These are phyloP conservation scores for Amblyraja radiata DNA, from an alignment of 2,797 vertebrate genomes.

Conservation along the genomic window DNA sequence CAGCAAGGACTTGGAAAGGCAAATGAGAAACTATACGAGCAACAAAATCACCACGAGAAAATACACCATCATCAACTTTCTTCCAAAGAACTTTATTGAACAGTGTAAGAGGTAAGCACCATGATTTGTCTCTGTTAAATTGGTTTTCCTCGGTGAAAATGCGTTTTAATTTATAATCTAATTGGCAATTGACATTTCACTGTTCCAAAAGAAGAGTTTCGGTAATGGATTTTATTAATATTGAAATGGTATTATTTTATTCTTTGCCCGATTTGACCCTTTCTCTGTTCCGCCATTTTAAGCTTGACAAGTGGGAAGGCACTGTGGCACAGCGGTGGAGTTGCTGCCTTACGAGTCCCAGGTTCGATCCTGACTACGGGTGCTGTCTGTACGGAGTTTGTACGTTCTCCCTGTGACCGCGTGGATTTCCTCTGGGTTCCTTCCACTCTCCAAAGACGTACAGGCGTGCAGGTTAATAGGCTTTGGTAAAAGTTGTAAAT, in stretches of 20 bases:
- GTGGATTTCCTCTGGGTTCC: too few relatives aligned
- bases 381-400: too few relatives aligned
- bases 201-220: not conserved
- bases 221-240: not conserved
- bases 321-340: too few relatives aligned
- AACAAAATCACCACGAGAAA: slow-evolving; percentile 59
- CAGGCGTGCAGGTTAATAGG: too few relatives aligned
- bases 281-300: not conserved
- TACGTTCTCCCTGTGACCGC: too few relatives aligned
- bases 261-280: not conserved
- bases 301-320: not conserved
- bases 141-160: not conserved
- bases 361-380: too few relatives aligned
- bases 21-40: slow-evolving; percentile 45
- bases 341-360: too few relatives aligned
- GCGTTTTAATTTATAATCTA: not conserved
- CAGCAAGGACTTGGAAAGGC: slow-evolving; percentile 44
- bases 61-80: slow-evolving; percentile 57
- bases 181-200: not conserved
- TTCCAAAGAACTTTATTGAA: slow-evolving; percentile 58
- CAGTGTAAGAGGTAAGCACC: slow-evolving; percentile 61
- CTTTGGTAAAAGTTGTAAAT: too few relatives aligned
- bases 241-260: not conserved
- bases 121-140: not conserved
- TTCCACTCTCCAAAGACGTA: too few relatives aligned